phyloP scores from a whole-genome alignment of 2,797 vertebrate genomes.

The Cirrhinus molitorella region DNA sequence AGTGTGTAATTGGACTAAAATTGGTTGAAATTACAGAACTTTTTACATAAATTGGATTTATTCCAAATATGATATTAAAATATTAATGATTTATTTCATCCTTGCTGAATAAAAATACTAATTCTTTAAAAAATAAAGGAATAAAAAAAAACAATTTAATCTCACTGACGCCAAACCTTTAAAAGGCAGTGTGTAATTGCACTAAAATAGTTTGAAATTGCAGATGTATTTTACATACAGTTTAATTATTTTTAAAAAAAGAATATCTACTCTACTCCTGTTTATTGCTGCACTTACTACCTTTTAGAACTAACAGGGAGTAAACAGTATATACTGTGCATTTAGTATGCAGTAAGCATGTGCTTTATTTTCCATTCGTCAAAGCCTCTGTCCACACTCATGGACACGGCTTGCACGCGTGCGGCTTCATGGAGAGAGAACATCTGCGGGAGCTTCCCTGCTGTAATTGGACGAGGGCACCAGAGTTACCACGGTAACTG shows the following conservation, averaged over 20 bases:
- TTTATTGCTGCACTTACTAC: not conserved
- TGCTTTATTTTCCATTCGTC: not conserved
- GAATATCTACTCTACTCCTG: not conserved
- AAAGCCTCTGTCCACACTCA: not conserved
- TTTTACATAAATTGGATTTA: no score
- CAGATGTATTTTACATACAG: no score
- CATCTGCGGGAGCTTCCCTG: constrained; percentile 22
- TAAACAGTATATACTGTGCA: not conserved
- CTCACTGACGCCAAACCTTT: not conserved
- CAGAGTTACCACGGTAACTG: constrained; percentile 47
- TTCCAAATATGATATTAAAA: no score
- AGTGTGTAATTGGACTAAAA: no score
- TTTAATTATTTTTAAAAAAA: no score
- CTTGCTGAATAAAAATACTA: no score
- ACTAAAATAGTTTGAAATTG: not conserved
- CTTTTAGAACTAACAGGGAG: not conserved
- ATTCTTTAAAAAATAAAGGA: no score
- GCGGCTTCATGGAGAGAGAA: constrained; percentile 8
- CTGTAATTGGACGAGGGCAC: constrained; percentile 37
- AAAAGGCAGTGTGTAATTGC: not conserved
- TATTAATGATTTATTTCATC: no score
- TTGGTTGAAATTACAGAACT: no score
- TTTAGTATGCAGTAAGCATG: not conserved
- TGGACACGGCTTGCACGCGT: not conserved
- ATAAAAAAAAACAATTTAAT: no score